phyloP scores from a whole-genome alignment of 2,888 invertebrate species.

The Mactromeris polynyma region DNA sequence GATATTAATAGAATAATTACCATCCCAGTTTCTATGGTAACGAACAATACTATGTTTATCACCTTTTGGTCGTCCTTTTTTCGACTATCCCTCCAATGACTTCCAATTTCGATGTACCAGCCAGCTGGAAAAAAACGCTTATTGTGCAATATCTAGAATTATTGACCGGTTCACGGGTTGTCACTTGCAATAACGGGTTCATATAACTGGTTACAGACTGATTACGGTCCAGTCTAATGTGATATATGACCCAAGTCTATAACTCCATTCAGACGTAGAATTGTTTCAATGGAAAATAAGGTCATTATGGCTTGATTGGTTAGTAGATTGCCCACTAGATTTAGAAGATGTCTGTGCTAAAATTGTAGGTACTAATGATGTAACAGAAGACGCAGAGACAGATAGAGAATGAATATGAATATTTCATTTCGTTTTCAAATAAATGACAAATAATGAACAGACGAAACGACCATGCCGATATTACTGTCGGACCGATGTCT shows the following conservation, averaged over 20 bases:
- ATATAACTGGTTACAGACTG: not conserved
- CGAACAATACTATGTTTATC: too few relatives aligned
- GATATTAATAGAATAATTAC: too few relatives aligned
- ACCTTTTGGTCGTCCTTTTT: too few relatives aligned
- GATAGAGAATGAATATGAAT: too few relatives aligned
- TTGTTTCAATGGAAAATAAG: not conserved
- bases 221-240: not conserved
- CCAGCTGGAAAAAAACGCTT: not conserved
- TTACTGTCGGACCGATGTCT: too few relatives aligned
- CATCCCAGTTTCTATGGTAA: too few relatives aligned
- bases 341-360: not conserved
- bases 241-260: not conserved
- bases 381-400: too few relatives aligned
- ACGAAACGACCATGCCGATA: too few relatives aligned
- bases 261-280: not conserved
- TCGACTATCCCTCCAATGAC: not conserved
- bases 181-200: slow-evolving; percentile 13
- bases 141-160: not conserved
- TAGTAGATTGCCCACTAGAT: too few relatives aligned
- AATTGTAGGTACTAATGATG: not conserved
- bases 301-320: not conserved
- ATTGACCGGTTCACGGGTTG: slow-evolving; percentile 2
- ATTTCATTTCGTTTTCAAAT: too few relatives aligned
- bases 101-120: not conserved
- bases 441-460: too few relatives aligned